Base-by-base conservation (phyloP, 1,140 invertebrate genomes). In the Brachionus rubens region DNA sequence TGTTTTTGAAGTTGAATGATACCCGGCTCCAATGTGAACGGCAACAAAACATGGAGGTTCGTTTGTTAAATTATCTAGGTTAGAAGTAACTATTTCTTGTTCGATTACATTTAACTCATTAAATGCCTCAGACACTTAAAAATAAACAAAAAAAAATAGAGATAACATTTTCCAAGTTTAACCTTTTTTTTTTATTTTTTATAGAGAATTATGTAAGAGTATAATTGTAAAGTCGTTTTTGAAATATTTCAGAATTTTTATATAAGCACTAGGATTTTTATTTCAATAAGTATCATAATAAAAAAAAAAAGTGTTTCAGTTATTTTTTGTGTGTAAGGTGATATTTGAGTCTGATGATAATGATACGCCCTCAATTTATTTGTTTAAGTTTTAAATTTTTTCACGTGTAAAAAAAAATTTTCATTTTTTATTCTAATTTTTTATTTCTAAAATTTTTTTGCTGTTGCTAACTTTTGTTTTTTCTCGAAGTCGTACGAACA, bases 61-160 rank as follows among this genome's bases (percentile, higher is more conserved):
- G 14, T 12, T 67, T 6, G 46, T 28, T 28, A 19, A 40, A 21
- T 21, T 19, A 21, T 67, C 40, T 3, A 67, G 1, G 46, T 46
- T n/a, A 26, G 41, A 67, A 26, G 41, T 67, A 33, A 19, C 0
- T n/a, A 59, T 33, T 36, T 59, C 54, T 59, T 59, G 28, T 59
- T 59, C 54, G 12, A 76, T 76, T 24, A 76, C 62, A 52, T 76
- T 56, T 30, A 21, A n/a, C 16, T 59, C 40, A 59, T 40, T 26
- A 40, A 76, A 76, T 1, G 50, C 67, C 6, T 62, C 46, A 10
- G 65, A 65, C 40, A 78, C 78, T 24, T 48, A 77, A 77, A 76
- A 7, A 30, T 28, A 36, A 36, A 36, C 3, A 36, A 5, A 9
- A 36, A n/a, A 36, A 5, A 36, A 5, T 5, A 36, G 9, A 36